Percentiles rank a stretch among this genome's conserved stretches.
Evolutionary conservation across 1,140 invertebrate species (phyloP).

Genomic region (Himalopsyche phryganea): DNA sequence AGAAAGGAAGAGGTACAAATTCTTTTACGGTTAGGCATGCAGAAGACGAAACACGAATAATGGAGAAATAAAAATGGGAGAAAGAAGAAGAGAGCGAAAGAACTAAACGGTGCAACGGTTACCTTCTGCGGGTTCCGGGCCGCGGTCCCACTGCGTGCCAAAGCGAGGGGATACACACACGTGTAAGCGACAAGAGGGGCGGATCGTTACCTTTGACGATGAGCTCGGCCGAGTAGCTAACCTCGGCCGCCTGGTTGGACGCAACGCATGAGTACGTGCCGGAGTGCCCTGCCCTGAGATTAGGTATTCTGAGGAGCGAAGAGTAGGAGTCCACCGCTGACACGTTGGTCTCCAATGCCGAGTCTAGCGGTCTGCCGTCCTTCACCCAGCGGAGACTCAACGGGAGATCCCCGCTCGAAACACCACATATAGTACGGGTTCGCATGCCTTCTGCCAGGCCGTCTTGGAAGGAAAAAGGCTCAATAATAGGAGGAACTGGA

Average conservation of each 20-base stretch:
- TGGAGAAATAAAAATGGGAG: background rate
- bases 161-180: conserved; percentile 46
- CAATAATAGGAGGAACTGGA: conserved; percentile 81
- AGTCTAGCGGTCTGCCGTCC: conserved; percentile 62
- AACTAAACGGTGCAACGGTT: conserved; percentile 31
- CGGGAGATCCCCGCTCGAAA: conserved; percentile 75
- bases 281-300: conserved; percentile 67
- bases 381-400: conserved; percentile 75
- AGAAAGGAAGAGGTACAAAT: conserved; percentile 2
- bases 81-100: background rate
- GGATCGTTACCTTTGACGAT: conserved; percentile 75
- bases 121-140: conserved; percentile 42
- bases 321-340: conserved; percentile 70
- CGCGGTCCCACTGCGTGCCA: conserved; percentile 54
- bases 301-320: conserved; percentile 60
- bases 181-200: conserved; percentile 35
- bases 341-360: conserved; percentile 60
- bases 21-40: background rate
- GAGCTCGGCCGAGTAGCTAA: conserved; percentile 70
- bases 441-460: conserved; percentile 80
- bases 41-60: background rate
- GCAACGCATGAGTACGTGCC: conserved; percentile 80
- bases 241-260: conserved; percentile 72
- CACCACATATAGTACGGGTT: conserved; percentile 79
- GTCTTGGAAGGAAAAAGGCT: conserved; percentile 79